phyloP scores from a whole-genome alignment of 2,888 invertebrate genomes.

The Pandemis heparana region DNA sequence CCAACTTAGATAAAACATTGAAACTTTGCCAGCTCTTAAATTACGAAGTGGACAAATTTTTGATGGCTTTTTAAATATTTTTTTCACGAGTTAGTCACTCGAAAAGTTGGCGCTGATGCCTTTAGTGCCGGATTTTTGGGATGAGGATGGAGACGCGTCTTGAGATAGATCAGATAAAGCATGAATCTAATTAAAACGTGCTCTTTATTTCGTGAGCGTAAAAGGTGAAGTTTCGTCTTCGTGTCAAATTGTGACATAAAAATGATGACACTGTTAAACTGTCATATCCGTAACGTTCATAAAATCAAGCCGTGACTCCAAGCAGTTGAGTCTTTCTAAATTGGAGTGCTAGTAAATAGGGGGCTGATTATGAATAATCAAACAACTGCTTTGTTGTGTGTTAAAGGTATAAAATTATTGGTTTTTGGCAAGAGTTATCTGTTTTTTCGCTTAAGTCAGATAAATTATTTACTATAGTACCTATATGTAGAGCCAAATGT shows the following conservation, averaged over 20 bases:
- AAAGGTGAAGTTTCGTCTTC: neutral
- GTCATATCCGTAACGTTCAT: too few relatives aligned
- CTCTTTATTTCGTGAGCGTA: neutral
- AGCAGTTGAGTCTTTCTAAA: too few relatives aligned
- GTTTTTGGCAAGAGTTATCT: too few relatives aligned
- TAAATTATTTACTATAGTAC: too few relatives aligned
- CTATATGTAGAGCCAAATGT: too few relatives aligned
- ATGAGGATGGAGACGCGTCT: neutral
- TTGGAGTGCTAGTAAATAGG: too few relatives aligned
- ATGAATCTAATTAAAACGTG: neutral
- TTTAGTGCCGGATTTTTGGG: conserved; percentile 7
- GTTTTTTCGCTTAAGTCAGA: too few relatives aligned
- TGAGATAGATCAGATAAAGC: neutral
- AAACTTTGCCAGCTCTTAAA: conserved; percentile 38
- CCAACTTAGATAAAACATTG: conserved; percentile 32
- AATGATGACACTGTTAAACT: neutral
- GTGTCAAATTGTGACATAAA: neutral
- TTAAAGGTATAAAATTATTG: too few relatives aligned
- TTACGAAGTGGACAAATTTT: conserved; percentile 43
- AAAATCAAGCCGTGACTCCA: too few relatives aligned
- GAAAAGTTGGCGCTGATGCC: conserved; percentile 28
- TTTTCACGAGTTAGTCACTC: conserved; percentile 36
- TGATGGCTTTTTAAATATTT: conserved; percentile 42
- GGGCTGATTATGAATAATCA: too few relatives aligned
- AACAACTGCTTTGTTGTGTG: too few relatives aligned